A percentile compares a stretch with the other conserved stretches of the same genome.
Conservation (phyloP, 2,113 vertebrate species). For the Motacilla alba region DNA sequence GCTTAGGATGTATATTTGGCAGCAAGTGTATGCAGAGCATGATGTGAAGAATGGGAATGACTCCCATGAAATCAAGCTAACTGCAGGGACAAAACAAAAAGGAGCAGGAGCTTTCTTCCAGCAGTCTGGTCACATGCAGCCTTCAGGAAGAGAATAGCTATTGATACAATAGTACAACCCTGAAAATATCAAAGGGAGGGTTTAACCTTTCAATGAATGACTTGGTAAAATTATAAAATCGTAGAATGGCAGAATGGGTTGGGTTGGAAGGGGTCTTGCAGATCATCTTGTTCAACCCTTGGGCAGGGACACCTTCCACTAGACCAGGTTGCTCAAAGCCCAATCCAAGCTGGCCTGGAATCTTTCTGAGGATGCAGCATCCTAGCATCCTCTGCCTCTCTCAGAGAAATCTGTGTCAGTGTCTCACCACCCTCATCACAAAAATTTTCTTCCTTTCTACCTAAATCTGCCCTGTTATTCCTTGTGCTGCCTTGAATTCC, state of each 20-base stretch:
- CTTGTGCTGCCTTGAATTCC: neutral
- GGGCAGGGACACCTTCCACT: neutral
- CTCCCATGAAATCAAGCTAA: neutral
- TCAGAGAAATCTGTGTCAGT: no score
- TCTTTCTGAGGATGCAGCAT: neutral
- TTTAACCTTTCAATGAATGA: neutral
- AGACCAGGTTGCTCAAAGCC: neutral
- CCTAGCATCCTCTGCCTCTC: neutral
- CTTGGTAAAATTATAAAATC: neutral
- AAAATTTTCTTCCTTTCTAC: neutral
- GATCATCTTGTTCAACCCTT: fast-evolving
- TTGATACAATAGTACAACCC: neutral
- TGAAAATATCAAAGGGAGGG: neutral
- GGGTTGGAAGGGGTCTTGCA: neutral
- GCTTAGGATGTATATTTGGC: neutral
- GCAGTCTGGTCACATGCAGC: neutral
- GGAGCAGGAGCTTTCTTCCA: neutral
- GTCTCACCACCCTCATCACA: fast-evolving
- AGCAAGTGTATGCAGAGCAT: fast-evolving
- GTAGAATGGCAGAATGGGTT: neutral
- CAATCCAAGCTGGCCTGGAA: neutral
- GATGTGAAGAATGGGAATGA: neutral
- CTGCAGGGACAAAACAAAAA: neutral
- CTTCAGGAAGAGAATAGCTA: neutral
- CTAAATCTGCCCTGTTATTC: neutral